Base-by-base conservation (phyloP, 2,888 invertebrate genomes). In the Platycheirus rosarum region DNA sequence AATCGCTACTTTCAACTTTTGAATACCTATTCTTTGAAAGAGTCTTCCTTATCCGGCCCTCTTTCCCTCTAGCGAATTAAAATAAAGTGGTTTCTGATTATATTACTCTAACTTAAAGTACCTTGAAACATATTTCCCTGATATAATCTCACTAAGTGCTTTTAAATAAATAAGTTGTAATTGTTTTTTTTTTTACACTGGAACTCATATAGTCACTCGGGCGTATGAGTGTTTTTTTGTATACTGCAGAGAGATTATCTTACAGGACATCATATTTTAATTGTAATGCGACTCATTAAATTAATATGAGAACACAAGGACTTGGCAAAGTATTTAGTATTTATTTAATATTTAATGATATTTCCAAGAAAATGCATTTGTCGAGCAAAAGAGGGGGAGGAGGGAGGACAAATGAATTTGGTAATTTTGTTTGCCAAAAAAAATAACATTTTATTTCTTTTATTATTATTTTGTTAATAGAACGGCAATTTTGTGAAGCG, bases 131-230 rank as follows among this genome's bases (percentile, higher is more conserved):
- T 16, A 60, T 42, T 60, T 44, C 4, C 42, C 29, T 29, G 44
- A 60, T 60, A 44, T 44, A 60, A 60, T 60, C 44, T 44, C n/a
- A 13, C 8, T 60, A 29, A 60, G 60, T 60, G 60, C 60, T 60
- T 42, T 42, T 29, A 16, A 60, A 32, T 14, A 44, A 26, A 60
- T 44, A 29, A 11, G 14, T 14, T 60, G 23, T 18, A 57, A 40
- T 40, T 3, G 20, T 40, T 4, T 55, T 46, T 20, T 2, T 11
- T 37, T 40, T 55, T 9, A 23, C 37, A 37, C 55, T 55, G 2
- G 40, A 37, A 42, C 11, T 16, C 0, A 9, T 14, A 26, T 40
- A n/a, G n/a, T 14, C 42, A 60, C 60, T 60, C 18, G 16, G 42
- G n/a, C 60, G 44, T 60, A 60, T 44, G 44, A 60, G 60, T 60